These are phyloP conservation scores for Coptodon bakossiorum DNA, from an alignment of 2,113 vertebrate genomes.

Conservation along the genomic window DNA sequence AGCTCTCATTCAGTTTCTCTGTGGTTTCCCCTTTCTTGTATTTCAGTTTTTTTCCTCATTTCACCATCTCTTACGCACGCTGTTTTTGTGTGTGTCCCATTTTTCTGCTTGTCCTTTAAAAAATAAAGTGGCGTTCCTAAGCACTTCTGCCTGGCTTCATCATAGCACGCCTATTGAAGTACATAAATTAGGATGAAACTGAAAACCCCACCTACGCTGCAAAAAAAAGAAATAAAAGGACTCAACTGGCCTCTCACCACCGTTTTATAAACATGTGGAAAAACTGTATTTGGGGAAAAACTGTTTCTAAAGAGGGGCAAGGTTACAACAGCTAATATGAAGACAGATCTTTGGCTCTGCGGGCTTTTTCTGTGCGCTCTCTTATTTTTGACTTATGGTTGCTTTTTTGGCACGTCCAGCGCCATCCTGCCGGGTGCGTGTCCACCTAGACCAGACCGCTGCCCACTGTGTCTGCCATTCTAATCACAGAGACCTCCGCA, in stretches of 20 bases:
- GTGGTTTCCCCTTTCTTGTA: not conserved
- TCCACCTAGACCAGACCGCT: not conserved
- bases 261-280: conserved; percentile 32
- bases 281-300: conserved; percentile 3
- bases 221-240: not conserved
- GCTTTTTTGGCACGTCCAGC: not conserved
- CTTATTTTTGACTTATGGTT: not conserved
- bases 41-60: not conserved
- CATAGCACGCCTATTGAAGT: not conserved
- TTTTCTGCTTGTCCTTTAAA: not conserved
- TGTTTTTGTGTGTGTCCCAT: not conserved
- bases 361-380: not conserved
- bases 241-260: not conserved
- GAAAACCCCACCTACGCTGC: conserved; percentile 7
- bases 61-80: not conserved
- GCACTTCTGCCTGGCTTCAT: not conserved
- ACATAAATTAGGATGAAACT: conserved; percentile 10
- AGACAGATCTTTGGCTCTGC: conserved; percentile 17
- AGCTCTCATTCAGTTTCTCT: conserved; percentile 4
- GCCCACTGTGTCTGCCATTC: not conserved
- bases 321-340: conserved; percentile 5
- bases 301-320: not conserved
- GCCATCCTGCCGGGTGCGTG: not conserved
- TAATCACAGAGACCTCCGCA: conserved; percentile 1
- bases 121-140: not conserved